A percentile compares a stretch with the other conserved stretches of the same genome.
phyloP scores from a whole-genome alignment of 2,888 invertebrate genomes.

The Leptinotarsa juncta region DNA sequence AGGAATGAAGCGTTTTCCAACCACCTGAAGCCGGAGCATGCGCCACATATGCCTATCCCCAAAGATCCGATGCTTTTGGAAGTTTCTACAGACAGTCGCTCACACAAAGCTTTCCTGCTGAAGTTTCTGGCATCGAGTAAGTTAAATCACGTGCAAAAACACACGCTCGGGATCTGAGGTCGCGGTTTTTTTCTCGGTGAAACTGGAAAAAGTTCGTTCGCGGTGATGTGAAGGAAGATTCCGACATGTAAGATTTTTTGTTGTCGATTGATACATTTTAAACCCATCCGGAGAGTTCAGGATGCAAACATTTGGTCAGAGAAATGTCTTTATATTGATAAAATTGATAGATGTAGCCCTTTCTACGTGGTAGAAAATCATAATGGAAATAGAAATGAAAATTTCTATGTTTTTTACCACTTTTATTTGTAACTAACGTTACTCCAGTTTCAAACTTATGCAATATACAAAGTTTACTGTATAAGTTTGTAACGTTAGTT shows the following conservation, averaged over 20 bases:
- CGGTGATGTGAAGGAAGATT: background rate
- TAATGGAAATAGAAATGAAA: too few species aligned
- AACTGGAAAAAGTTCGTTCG: background rate
- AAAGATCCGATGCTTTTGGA: conserved; percentile 1
- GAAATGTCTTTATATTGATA: too few species aligned
- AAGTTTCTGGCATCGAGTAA: background rate
- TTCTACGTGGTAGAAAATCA: too few species aligned
- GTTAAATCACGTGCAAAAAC: background rate
- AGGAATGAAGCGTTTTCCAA: background rate
- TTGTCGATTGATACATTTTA: background rate
- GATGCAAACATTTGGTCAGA: too few species aligned
- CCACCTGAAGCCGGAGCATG: conserved; percentile 34
- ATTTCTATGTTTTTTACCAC: too few species aligned
- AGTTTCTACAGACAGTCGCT: background rate
- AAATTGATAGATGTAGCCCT: too few species aligned
- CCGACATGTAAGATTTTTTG: background rate
- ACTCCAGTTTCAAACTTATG: too few species aligned
- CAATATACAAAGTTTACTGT: too few species aligned
- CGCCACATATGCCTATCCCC: conserved; percentile 7
- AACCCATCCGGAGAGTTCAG: too few species aligned
- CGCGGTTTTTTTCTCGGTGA: background rate
- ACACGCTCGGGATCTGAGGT: background rate
- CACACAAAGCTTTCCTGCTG: background rate
- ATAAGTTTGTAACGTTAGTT: too few species aligned
- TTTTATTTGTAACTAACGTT: too few species aligned